Percentiles rank a stretch among this genome's conserved stretches.
Conservation (phyloP, 2,113 vertebrate species). For the Protobothrops flavoviridis region DNA sequence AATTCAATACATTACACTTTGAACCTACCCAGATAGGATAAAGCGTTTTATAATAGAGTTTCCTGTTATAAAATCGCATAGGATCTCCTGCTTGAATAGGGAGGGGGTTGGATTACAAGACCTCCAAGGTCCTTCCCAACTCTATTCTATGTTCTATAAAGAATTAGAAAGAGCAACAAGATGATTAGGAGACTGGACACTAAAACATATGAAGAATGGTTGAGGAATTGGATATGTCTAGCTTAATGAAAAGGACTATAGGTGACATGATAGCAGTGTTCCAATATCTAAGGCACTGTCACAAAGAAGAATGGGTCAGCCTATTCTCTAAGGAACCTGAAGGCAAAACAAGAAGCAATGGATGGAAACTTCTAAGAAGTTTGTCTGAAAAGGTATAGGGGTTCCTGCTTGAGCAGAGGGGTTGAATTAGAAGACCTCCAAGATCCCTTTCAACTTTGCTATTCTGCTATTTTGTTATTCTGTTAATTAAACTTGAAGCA, state of each 20-base stretch:
- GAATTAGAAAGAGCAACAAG: background rate
- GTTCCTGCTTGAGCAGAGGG: background rate
- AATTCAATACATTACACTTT: too few species aligned
- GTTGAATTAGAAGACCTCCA: background rate
- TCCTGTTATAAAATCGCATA: background rate
- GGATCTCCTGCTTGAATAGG: background rate
- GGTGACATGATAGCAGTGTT: background rate
- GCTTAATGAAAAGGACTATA: background rate
- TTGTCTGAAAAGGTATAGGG: background rate
- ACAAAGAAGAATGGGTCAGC: background rate
- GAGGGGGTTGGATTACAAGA: background rate
- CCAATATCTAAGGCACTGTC: background rate
- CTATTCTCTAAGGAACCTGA: background rate
- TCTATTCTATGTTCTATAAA: background rate
- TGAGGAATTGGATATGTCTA: background rate
- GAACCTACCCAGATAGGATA: too few species aligned
- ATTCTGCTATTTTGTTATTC: background rate
- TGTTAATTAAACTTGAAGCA: background rate
- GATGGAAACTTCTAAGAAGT: background rate
- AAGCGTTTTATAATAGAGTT: background rate
- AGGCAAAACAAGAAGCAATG: background rate
- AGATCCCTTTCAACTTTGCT: background rate
- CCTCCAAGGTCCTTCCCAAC: background rate
- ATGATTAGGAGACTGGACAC: background rate
- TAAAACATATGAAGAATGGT: background rate